phyloP scores from a whole-genome alignment of 2,113 vertebrate species.

The Ornithorhynchus anatinus region DNA sequence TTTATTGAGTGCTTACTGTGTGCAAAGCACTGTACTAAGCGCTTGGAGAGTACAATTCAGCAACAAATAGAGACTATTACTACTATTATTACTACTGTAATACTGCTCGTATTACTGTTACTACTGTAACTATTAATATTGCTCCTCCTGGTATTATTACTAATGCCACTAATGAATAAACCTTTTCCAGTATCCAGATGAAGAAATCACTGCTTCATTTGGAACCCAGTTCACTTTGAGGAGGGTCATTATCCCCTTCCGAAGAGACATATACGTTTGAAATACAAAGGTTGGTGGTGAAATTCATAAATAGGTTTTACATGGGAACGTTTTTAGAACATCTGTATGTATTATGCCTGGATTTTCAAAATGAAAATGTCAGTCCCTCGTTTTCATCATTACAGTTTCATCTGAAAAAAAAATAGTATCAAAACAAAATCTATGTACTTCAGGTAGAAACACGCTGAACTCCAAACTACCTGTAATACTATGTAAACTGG shows the following conservation, averaged over 20 bases:
- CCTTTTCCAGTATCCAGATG: too few relatives aligned
- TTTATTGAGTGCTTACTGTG: too few relatives aligned
- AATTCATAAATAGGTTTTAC: slow-evolving; percentile 29
- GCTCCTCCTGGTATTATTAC: too few relatives aligned
- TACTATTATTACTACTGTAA: too few relatives aligned
- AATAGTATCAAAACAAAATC: slow-evolving; percentile 41
- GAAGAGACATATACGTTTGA: slow-evolving; percentile 10
- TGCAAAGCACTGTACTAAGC: too few relatives aligned
- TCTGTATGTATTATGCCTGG: slow-evolving; percentile 35
- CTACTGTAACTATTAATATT: too few relatives aligned
- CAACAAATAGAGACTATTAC: too few relatives aligned
- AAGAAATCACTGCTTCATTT: too few relatives aligned
- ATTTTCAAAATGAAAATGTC: slow-evolving; percentile 31
- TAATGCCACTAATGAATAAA: too few relatives aligned
- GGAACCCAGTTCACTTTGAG: background rate
- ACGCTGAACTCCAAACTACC: background rate
- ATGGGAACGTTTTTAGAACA: slow-evolving; percentile 23
- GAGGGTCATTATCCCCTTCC: slow-evolving; percentile 16
- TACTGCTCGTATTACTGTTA: too few relatives aligned
- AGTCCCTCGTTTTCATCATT: slow-evolving; percentile 19
- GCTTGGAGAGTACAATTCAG: too few relatives aligned
- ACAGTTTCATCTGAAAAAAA: slow-evolving; percentile 38
- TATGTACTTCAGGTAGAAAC: slow-evolving; percentile 29
- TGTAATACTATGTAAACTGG: background rate
- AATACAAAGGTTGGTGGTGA: slow-evolving; percentile 17